Conservation (phyloP, 23 tunicate species). For the Halocynthia roretzi region DNA sequence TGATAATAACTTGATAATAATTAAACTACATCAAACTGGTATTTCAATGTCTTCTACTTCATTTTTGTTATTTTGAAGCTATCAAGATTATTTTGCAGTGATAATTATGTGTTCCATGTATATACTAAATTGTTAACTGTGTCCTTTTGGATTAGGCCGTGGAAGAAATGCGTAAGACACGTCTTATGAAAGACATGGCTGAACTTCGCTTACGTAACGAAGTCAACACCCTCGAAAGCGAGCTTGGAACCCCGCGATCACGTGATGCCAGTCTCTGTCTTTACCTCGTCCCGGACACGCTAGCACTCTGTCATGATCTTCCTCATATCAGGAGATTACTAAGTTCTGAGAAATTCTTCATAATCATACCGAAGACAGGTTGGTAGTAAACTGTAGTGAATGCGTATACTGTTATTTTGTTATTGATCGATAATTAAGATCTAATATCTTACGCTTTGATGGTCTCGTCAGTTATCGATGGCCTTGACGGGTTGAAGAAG, state of each 20-base stretch:
- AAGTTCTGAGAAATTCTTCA: slow-evolving; percentile 57
- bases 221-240: slow-evolving; percentile 60
- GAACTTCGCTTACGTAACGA: slow-evolving; percentile 66
- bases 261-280: slow-evolving; percentile 67
- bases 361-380: slow-evolving; percentile 72
- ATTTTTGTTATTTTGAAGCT: too few relatives aligned
- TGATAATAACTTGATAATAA: too few relatives aligned
- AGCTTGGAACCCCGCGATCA: slow-evolving; percentile 50
- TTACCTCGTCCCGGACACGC: slow-evolving; percentile 60
- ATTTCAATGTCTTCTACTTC: too few relatives aligned
- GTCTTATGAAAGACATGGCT: slow-evolving; percentile 90
- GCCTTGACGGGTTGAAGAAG: slow-evolving; percentile 65
- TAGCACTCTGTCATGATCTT: slow-evolving; percentile 57
- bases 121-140: not conserved
- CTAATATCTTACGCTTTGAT: not conserved
- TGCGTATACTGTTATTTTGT: not conserved
- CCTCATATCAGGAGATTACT: slow-evolving; percentile 42
- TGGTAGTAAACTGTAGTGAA: not conserved
- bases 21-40: too few relatives aligned
- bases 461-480: slow-evolving; percentile 57
- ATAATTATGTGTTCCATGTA: too few relatives aligned
- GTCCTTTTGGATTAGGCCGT: slow-evolving; percentile 53
- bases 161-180: slow-evolving; percentile 70
- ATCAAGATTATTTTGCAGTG: too few relatives aligned
- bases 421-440: not conserved